Evolutionary conservation across 2,797 vertebrate genomes (phyloP).

Genomic region (Falco berigora): DNA sequence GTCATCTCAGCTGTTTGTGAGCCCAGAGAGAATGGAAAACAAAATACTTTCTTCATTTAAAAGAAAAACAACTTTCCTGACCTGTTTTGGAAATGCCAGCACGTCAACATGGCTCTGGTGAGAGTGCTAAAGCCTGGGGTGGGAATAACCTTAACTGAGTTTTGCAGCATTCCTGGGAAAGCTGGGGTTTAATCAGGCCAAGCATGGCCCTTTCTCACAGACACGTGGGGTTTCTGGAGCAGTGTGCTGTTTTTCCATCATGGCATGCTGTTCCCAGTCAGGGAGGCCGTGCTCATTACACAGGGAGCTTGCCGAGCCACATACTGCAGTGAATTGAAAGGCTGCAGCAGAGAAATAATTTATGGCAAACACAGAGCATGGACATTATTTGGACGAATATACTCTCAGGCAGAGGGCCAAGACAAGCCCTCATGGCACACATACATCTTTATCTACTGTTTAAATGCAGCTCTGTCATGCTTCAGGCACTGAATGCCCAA

Average conservation of each 20-base stretch:
- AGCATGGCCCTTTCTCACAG: not conserved
- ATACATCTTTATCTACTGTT: not conserved
- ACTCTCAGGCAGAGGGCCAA: not conserved
- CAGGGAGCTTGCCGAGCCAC: not conserved
- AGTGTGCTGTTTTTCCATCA: not conserved
- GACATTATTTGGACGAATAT: not conserved
- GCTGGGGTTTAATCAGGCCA: not conserved
- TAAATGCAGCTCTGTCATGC: not conserved
- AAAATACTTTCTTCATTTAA: not conserved
- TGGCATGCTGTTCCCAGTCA: not conserved
- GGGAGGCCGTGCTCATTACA: not conserved
- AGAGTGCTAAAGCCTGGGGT: not conserved
- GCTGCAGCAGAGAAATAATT: conserved; percentile 1
- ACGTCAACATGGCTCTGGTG: not conserved
- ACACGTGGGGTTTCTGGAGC: not conserved
- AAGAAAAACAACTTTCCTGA: conserved; percentile 11
- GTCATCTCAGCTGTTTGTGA: not conserved
- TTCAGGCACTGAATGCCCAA: not conserved
- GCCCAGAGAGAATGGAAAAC: conserved; percentile 6
- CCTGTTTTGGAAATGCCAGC: conserved; percentile 19
- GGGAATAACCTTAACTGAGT: not conserved
- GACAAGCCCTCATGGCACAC: not conserved
- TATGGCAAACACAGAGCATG: not conserved
- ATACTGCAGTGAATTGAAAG: not conserved
- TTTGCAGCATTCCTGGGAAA: conserved; percentile 19